These are phyloP conservation scores for Chymomyza caudatula DNA, from an alignment of 2,888 invertebrate species.

Conservation along the genomic window DNA sequence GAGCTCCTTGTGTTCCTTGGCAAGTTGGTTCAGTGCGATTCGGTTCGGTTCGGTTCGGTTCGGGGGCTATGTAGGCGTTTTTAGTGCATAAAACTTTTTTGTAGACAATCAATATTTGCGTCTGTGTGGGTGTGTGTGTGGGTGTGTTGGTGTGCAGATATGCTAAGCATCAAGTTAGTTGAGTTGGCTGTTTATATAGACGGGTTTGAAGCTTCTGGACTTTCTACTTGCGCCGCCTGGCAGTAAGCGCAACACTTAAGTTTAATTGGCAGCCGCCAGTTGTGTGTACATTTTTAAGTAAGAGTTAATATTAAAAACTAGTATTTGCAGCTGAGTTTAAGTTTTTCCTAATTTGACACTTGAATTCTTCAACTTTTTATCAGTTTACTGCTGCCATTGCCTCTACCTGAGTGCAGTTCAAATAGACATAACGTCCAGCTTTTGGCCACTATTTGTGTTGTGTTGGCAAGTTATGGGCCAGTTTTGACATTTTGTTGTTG, in stretches of 20 bases:
- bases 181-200: constrained; percentile 59
- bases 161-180: constrained; percentile 23
- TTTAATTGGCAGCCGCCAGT: constrained; percentile 61
- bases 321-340: constrained; percentile 23
- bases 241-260: constrained; percentile 60
- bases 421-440: constrained; percentile 11
- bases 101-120: constrained; percentile 68
- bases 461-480: not conserved
- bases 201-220: constrained; percentile 14
- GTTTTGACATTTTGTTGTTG: not conserved
- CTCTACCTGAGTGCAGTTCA: constrained; percentile 9
- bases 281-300: constrained; percentile 66
- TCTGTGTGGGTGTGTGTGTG: constrained; percentile 28
- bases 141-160: not conserved
- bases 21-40: not conserved
- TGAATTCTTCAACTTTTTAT: constrained; percentile 37
- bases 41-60: not conserved
- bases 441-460: constrained; percentile 30
- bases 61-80: constrained; percentile 39
- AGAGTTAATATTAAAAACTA: constrained; percentile 62
- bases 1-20: not conserved
- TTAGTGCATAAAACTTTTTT: constrained; percentile 56
- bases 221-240: constrained; percentile 4
- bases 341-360: constrained; percentile 55
- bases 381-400: not conserved